A percentile compares a stretch with the other conserved stretches of the same genome.
These are phyloP conservation scores for Iphiclides podalirius DNA, from an alignment of 2,888 invertebrate species.

Conservation along the genomic window DNA sequence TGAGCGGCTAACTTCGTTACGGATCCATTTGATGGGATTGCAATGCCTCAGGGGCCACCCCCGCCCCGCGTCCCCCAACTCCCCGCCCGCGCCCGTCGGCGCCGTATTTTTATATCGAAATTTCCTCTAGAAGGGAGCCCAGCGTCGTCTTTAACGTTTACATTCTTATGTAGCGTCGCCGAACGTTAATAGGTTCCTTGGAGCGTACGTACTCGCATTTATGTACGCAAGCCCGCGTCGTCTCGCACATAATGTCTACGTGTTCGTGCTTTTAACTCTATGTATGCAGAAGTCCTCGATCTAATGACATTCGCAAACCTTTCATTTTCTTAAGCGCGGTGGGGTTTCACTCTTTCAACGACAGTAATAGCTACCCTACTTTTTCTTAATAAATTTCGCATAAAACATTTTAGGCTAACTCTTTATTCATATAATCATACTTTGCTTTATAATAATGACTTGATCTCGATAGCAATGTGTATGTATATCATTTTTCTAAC, in stretches of 20 bases:
- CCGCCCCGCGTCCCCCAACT: too few relatives aligned
- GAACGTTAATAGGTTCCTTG: conserved; percentile 74
- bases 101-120: conserved; percentile 80
- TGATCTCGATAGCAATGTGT: too few relatives aligned
- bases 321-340: conserved; percentile 56
- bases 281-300: conserved; percentile 54
- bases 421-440: too few relatives aligned
- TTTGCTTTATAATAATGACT: too few relatives aligned
- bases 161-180: conserved; percentile 79
- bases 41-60: conserved; percentile 78
- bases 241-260: conserved; percentile 36
- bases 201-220: conserved; percentile 38
- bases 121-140: conserved; percentile 72
- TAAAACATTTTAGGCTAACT: too few relatives aligned
- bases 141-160: conserved; percentile 79
- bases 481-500: too few relatives aligned
- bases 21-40: conserved; percentile 90
- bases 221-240: conserved; percentile 22
- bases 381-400: too few relatives aligned
- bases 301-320: conserved; percentile 66
- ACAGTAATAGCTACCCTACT: too few relatives aligned
- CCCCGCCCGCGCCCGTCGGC: conserved; percentile 51
- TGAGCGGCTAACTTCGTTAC: conserved; percentile 86
- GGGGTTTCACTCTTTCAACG: conserved; percentile 1
- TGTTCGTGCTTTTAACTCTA: conserved; percentile 38